Conservation (phyloP, 2,888 invertebrate species). For the Cephonodes hylas region DNA sequence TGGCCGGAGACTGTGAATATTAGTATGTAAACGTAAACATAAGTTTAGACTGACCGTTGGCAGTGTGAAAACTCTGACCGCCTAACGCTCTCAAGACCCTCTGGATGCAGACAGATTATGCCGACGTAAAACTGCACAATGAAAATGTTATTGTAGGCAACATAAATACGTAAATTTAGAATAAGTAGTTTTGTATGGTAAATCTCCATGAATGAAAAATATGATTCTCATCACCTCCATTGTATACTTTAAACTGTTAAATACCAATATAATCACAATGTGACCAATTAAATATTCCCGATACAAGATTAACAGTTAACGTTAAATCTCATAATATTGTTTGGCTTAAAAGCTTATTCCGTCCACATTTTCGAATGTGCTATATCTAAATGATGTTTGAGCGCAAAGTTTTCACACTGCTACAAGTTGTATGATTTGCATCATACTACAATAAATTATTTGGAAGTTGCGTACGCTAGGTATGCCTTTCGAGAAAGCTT, state of each 20-base stretch:
- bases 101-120: background rate
- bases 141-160: background rate
- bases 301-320: background rate
- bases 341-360: conserved; percentile 62
- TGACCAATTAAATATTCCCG: background rate
- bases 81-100: background rate
- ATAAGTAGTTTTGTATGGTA: background rate
- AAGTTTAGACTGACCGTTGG: conserved; percentile 68
- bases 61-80: conserved; percentile 60
- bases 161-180: background rate
- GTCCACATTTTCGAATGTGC: conserved; percentile 75
- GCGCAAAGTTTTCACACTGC: conserved; percentile 64
- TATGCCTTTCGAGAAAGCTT: conserved; percentile 60
- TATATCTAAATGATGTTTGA: conserved; percentile 38
- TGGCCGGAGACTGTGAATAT: conserved; percentile 74
- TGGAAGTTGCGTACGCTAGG: conserved; percentile 49
- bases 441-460: conserved; percentile 28
- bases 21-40: conserved; percentile 50
- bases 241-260: background rate
- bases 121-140: background rate
- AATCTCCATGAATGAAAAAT: background rate
- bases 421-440: conserved; percentile 11
- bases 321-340: conserved; percentile 16
- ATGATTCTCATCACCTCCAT: background rate
- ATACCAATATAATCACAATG: background rate